A percentile compares a stretch with the other conserved stretches of the same genome.
Evolutionary conservation across 2,113 vertebrate genomes (phyloP).

Genomic region (Irena cyanogastra): DNA sequence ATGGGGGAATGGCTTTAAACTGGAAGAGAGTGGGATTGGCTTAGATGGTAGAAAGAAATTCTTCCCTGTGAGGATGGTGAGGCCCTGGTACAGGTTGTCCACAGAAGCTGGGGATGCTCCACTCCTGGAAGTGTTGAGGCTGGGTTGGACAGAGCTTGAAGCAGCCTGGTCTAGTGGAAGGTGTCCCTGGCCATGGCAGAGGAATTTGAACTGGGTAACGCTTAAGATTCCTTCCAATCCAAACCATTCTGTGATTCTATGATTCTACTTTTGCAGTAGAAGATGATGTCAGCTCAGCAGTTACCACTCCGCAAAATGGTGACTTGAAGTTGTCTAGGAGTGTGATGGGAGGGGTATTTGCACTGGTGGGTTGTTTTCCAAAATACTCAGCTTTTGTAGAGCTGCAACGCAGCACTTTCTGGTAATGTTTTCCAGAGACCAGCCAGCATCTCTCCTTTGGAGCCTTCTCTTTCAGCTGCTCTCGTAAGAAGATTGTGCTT

Average conservation of each 20-base stretch:
- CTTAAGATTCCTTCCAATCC: not conserved
- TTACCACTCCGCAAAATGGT: not conserved
- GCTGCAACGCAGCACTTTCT: not conserved
- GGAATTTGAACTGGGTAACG: not conserved
- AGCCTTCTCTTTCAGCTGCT: not conserved
- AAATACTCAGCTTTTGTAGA: not conserved
- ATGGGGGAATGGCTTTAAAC: not conserved
- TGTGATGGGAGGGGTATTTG: not conserved
- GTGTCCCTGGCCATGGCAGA: not conserved
- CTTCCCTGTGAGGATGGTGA: not conserved
- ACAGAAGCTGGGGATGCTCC: not conserved
- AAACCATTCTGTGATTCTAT: not conserved
- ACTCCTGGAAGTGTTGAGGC: not conserved
- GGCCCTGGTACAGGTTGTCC: not conserved
- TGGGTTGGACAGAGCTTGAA: not conserved
- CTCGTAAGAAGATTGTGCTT: not conserved
- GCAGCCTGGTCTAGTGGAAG: not conserved
- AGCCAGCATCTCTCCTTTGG: not conserved
- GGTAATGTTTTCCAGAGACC: not conserved
- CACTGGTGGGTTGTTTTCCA: not conserved
- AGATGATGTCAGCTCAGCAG: not conserved
- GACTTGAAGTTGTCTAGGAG: not conserved
- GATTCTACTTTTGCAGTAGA: not conserved
- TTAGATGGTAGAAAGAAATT: not conserved
- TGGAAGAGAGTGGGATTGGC: too few relatives aligned